Conservation (phyloP, 2,113 vertebrate species). For the Strix uralensis region DNA sequence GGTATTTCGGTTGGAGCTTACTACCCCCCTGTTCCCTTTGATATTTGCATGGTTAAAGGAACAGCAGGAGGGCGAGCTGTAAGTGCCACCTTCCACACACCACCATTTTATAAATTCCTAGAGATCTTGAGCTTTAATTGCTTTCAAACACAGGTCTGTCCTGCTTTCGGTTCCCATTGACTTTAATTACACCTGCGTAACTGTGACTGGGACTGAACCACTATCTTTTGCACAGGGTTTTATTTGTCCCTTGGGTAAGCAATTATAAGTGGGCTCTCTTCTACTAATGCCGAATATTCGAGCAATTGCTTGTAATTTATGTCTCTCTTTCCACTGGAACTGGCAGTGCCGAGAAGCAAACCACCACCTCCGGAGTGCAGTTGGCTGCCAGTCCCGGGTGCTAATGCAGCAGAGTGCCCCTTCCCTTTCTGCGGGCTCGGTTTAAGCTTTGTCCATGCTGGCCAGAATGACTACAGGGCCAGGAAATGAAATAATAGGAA, state of each 20-base stretch:
- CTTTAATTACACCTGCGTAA: not conserved
- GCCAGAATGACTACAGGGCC: not conserved
- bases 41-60: not conserved
- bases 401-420: not conserved
- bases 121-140: not conserved
- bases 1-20: not conserved
- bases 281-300: not conserved
- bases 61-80: not conserved
- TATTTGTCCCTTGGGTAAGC: not conserved
- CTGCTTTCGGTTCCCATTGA: not conserved
- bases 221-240: not conserved
- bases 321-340: not conserved
- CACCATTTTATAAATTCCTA: not conserved
- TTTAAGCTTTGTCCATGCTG: not conserved
- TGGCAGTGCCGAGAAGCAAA: not conserved
- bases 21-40: rapidly evolving
- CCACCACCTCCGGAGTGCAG: not conserved
- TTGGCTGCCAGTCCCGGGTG: not conserved
- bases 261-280: not conserved
- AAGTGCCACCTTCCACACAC: not conserved
- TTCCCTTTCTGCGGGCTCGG: not conserved
- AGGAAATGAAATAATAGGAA: slow-evolving; percentile 37
- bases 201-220: not conserved
- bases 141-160: not conserved
- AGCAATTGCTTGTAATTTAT: not conserved